These are phyloP conservation scores for Ormyrus labotus DNA, from an alignment of 2,888 invertebrate genomes.

Conservation along the genomic window DNA sequence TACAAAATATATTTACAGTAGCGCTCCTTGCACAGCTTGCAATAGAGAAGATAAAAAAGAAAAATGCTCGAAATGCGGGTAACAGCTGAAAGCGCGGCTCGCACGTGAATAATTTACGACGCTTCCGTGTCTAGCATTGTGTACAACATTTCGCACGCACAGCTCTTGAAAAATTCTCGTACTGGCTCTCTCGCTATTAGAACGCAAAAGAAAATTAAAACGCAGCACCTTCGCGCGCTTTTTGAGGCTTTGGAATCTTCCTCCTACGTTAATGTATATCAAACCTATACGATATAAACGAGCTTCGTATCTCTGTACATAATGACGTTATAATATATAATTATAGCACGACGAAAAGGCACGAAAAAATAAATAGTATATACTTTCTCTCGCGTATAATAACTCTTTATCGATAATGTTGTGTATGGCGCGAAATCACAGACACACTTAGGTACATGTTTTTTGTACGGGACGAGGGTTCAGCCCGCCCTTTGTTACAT, in stretches of 20 bases:
- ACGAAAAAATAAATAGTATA: conserved; percentile 37
- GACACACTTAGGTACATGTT: conserved; percentile 72
- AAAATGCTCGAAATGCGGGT: conserved; percentile 34
- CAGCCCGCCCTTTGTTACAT: background rate
- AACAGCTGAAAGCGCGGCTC: background rate
- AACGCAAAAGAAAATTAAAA: background rate
- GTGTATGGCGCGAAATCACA: conserved; percentile 64
- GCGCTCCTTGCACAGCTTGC: conserved; percentile 13
- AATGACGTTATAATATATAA: conserved; percentile 15
- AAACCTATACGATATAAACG: too few relatives aligned
- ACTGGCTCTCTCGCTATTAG: background rate
- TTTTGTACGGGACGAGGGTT: background rate
- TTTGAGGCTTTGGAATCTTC: too few relatives aligned
- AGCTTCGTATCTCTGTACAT: too few relatives aligned
- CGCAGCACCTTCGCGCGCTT: too few relatives aligned
- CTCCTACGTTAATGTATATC: too few relatives aligned
- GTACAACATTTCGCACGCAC: background rate
- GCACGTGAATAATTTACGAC: too few relatives aligned
- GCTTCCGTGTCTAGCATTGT: background rate
- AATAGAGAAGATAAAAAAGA: conserved; percentile 24
- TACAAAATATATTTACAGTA: conserved; percentile 56
- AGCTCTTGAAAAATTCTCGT: background rate
- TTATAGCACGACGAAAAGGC: conserved; percentile 20
- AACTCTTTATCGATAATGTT: background rate
- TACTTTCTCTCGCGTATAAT: conserved; percentile 1